A percentile compares a stretch with the other conserved stretches of the same genome.
Evolutionary conservation across 1,140 invertebrate genomes (phyloP).

Genomic region (Caenorhabditis tropicalis): DNA sequence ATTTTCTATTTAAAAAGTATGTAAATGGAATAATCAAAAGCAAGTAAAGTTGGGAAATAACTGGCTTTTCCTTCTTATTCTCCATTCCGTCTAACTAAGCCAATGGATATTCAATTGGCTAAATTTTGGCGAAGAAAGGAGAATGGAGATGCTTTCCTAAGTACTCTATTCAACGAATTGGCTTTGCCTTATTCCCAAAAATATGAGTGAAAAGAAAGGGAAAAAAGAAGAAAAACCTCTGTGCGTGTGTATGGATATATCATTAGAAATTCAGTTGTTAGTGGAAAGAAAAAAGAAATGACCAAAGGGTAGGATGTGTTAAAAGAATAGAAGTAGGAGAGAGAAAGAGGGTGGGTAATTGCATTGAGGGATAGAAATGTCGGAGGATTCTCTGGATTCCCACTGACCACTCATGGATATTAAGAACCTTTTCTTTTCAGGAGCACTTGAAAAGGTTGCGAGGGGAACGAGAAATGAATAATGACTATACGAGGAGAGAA

Average conservation of each 20-base stretch:
- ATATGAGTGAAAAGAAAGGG: not conserved
- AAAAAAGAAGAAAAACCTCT: not conserved
- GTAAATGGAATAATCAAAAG: too few species aligned
- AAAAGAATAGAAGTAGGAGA: not conserved
- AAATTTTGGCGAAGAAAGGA: not conserved
- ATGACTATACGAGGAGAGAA: slow-evolving; percentile 10
- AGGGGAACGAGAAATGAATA: not conserved
- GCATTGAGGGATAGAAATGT: not conserved
- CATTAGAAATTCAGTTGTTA: slow-evolving; percentile 1
- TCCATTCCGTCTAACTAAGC: not conserved
- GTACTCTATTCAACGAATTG: slow-evolving; percentile 3
- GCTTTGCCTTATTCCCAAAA: not conserved
- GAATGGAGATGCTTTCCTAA: not conserved
- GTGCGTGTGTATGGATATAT: not conserved
- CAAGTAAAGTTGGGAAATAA: not conserved
- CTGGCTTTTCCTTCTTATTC: too few species aligned
- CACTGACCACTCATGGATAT: slow-evolving; percentile 11
- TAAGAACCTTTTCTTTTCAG: not conserved
- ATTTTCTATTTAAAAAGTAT: too few species aligned
- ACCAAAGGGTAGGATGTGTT: not conserved
- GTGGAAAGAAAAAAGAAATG: not conserved
- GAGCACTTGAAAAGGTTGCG: slow-evolving; percentile 26
- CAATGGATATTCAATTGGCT: not conserved
- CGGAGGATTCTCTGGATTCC: not conserved
- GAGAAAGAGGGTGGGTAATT: not conserved